Evolutionary conservation across 2,113 vertebrate species (phyloP), one percentile per base, ranked within the genome.

Genomic region (Catharus bicknelli): DNA sequence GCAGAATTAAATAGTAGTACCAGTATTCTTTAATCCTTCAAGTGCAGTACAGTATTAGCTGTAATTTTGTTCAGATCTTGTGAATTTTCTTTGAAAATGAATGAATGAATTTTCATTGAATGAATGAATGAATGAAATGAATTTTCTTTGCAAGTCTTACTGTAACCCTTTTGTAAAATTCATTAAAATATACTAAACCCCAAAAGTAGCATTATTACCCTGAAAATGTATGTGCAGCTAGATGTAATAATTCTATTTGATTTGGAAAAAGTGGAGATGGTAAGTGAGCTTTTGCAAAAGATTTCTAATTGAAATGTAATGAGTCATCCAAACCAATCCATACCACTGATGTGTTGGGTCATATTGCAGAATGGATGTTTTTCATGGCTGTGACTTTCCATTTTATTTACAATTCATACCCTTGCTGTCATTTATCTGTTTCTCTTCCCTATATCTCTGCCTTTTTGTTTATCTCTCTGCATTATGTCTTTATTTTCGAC

Each of bases 401-500:
- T 92, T 94, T 84, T 47, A 87, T 88, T 96, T 95, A 73, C 76
- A 86, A 50, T 95, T 97, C 82, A 63, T 91, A 85, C 26, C 18
- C 45, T 89, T 82, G 42, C 72, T 90, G 81, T 96, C 76, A 83
- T 90, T 96, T 97, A 59, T 67, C 68, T 16, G 32, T 96, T 96
- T 91, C 83, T 97, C 50, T 96, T 97, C 78, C 77, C 67, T 95
- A 53, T 85, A 68, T 96, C 90, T 93, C 61, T 94, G 54, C 34
- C 30, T 94, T 95, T 96, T 95, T 90, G 55, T 95, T 94, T 92
- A 66, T 94, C 59, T 93, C 88, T 32, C 48, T 82, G 69, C 61
- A 74, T 94, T 95, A 74, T 96, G 42, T 93, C 96, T 97, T 97
- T 95, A 94, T 96, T 96, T 96, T 90, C 92, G 74, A 17, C 73